Base-by-base conservation (phyloP, 1,140 invertebrate species). In the Orius insidiosus region DNA sequence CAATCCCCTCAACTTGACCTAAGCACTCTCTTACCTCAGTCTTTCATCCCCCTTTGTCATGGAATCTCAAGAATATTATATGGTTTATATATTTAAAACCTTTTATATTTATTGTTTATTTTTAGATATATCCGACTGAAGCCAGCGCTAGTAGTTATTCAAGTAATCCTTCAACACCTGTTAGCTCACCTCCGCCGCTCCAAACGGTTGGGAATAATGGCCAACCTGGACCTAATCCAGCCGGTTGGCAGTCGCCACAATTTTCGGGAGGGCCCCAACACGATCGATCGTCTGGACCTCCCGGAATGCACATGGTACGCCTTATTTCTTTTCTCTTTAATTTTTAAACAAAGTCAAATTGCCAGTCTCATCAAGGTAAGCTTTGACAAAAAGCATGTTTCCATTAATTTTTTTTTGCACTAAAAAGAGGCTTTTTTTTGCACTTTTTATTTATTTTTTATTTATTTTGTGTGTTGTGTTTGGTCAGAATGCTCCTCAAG, bases 121-220 rank as follows among this genome's bases (percentile, higher is more conserved):
- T 65, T 9, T 66, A 87, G 83, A 87, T 88, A 61, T 88, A 86
- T 67, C 76, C 81, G 44, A 73, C 79, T 54, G 85, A 89, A 63
- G 85, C 89, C 66, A 84, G 85, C 69, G 76, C 80, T 60, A 86
- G 82, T 63, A 92, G 85, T 70, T 93, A 88, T 68, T 85, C 84
- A 65, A 87, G 85, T 58, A 90, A 89, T 60, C 86, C 87, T 53
- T 78, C 80, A 54, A 86, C 84, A 31, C 84, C 85, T 14, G 78
- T 85, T 50, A 86, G 83, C 67, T 85, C 84, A 48, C 83, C 86
- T 37, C 84, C 80, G 47, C 85, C 64, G 38, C 69, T 54, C 18
- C 47, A 50, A 51, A 48, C 31, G 49, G 38, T 49, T 32, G 60
- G 54, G 58, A 57, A 55, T 55, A 41, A 50, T 49, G 46, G 45